Evolutionary conservation across 1,140 invertebrate genomes (phyloP), one percentile per base, ranked within the genome.

Genomic region (Eumaeus atala): DNA sequence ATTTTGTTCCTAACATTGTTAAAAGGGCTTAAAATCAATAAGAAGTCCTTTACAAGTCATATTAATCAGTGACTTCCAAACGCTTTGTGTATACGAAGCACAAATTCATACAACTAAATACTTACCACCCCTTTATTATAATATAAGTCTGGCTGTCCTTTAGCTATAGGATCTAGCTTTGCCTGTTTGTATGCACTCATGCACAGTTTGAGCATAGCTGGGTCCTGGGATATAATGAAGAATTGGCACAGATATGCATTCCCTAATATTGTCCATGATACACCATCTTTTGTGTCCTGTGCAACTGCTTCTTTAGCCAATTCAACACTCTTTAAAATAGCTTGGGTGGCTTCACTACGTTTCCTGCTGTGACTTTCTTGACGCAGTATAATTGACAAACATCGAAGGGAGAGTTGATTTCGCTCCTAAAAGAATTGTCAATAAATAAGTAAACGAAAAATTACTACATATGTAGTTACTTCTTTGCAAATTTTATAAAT

Each of bases 201-300:
- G 59, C 92, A 93, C 54, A 92, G 90, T 67, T 93, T 93, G 35
- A 96, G 80, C 0, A 89, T 91, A 48, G 90, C 90, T 5, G 93
- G 92, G 74, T 93, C 93, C 80, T 96, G 94, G 38, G 91, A 89
- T 47, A 92, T 86, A 48, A 90, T 91, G 81, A 96, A 96, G 84
- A 94, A 96, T 47, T 92, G 90, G 48, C 93, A 93, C 38, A 97
- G 86, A 75, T 96, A 94, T 1, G 95, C 94, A 89, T 97, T 97
- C 14, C 94, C 96, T 42, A 96, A 86, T 61, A 96, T 91, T 56
- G 91, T 89, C 96, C 96, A 97, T 0, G 95, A 97, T 11, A 90
- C 88, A 11, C 95, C 95, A 89, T 97, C 95, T 50, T 91, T 91
- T 12, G 93, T 90, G 74, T 97, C 95, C 11, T 95, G 73, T 56